Base-by-base conservation (phyloP, 2,113 vertebrate species). In the Vulpes ferrilata region DNA sequence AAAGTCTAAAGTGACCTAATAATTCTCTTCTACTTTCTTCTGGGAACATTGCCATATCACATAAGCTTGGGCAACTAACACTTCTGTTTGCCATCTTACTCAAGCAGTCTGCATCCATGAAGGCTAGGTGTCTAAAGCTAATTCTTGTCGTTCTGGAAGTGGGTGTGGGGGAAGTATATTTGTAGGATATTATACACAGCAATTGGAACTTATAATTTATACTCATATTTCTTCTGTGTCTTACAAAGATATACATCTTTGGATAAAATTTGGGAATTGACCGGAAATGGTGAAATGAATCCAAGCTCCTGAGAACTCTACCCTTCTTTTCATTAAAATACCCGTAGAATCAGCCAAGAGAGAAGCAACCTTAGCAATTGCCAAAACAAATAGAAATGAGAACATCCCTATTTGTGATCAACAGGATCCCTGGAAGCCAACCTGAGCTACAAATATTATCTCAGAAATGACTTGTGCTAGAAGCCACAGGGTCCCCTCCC, bases 11-110 rank as follows among this genome's bases (percentile, higher is more conserved):
- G 55, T 82, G 38, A 80, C 43, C 23, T 88, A 90, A 57, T 80
- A 59, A 82, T 96, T 96, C 86, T n/a, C 64, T 92, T 91, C 30
- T 93, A 32, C 1, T 88, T 95, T 69, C 55, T 93, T 32, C 82
- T 83, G 64, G 27, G 83, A 38, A 80, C 4, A 62, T 71, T 88
- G 90, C 38, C 27, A 59, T 65, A 55, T 90, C 83, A 87, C 25
- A 82, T 60, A 93, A 88, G 27, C 11, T 51, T 73, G 55, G 65
- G 51, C 82, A 94, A 93, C 30, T 59, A 79, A 74, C n/a, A 71
- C 55, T 73, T 90, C 43, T 90, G 19, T n/a, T 88, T 82, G 60
- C 27, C 32, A n/a, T 85, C n/a, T 94, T 95, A 85, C 67, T 38
- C 38, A 90, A 88, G 92, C 59, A 94, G 43, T 82, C 38, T 64